Evolutionary conservation across 1,140 invertebrate species (phyloP).

Genomic region (Apocrypta bakeri): DNA sequence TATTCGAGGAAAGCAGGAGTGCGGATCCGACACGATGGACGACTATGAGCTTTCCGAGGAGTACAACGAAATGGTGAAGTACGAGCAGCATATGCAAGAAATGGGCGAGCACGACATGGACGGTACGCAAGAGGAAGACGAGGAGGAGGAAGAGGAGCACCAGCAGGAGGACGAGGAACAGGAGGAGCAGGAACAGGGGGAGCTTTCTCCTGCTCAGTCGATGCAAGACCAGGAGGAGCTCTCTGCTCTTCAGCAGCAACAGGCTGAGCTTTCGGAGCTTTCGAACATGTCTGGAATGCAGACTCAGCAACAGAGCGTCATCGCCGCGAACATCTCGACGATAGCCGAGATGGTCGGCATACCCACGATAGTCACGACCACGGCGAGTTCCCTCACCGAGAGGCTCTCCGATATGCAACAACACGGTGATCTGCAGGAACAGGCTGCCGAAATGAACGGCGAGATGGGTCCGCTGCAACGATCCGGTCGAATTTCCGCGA

Average conservation of each 20-base stretch:
- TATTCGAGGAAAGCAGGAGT: conserved; percentile 32
- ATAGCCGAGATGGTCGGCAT: conserved; percentile 37
- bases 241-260: conserved; percentile 19
- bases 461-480: background rate
- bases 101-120: background rate
- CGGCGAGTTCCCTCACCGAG: background rate
- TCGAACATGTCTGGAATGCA: conserved; percentile 22
- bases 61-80: conserved; percentile 45
- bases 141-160: conserved; percentile 41
- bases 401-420: conserved; percentile 31
- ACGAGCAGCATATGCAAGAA: conserved; percentile 42
- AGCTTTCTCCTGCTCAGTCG: background rate
- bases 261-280: conserved; percentile 16
- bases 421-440: background rate
- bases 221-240: conserved; percentile 35
- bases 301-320: conserved; percentile 7
- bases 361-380: conserved; percentile 30
- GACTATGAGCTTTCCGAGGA: conserved; percentile 39
- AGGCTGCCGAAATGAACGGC: background rate
- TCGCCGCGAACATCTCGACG: conserved; percentile 3
- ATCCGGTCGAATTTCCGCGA: background rate
- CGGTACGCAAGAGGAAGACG: conserved; percentile 15
- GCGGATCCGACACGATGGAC: conserved; percentile 42
- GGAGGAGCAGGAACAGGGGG: conserved; percentile 28
- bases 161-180: conserved; percentile 27